phyloP scores from a whole-genome alignment of 2,888 invertebrate genomes.

The Periphyllus acericola region DNA sequence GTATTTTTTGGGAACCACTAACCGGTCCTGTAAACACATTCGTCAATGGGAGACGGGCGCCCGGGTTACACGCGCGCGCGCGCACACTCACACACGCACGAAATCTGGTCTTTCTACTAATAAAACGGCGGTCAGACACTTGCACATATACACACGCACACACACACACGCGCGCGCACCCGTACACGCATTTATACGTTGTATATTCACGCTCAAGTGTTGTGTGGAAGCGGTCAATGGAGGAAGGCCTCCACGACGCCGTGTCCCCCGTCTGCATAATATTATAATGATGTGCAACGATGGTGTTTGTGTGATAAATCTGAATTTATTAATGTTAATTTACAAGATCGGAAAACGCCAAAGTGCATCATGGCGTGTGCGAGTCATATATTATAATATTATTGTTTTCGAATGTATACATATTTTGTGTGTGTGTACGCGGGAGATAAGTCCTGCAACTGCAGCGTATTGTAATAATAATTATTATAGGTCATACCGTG shows the following conservation, averaged over 20 bases:
- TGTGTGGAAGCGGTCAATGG: slow-evolving; percentile 14
- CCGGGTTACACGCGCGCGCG: neutral
- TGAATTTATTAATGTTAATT: slow-evolving; percentile 55
- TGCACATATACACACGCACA: neutral
- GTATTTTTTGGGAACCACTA: slow-evolving; percentile 51
- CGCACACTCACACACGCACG: slow-evolving; percentile 14
- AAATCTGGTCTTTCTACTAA: slow-evolving; percentile 46
- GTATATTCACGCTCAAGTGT: too few species aligned
- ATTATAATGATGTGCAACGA: neutral
- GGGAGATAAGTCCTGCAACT: slow-evolving; percentile 38
- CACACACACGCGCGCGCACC: neutral
- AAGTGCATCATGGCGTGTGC: neutral
- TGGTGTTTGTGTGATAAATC: slow-evolving; percentile 34
- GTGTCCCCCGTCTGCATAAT: neutral
- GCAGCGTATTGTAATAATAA: slow-evolving; percentile 9
- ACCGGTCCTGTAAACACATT: neutral
- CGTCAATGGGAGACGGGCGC: slow-evolving; percentile 41
- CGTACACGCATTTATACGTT: neutral
- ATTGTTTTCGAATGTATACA: neutral
- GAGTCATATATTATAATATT: too few species aligned
- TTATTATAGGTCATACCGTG: slow-evolving; percentile 50
- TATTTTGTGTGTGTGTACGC: neutral
- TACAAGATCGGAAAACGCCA: slow-evolving; percentile 48
- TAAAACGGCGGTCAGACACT: slow-evolving; percentile 19
- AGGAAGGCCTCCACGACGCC: neutral